A percentile compares a stretch with the other conserved stretches of the same genome.
These are phyloP conservation scores for Deilephila porcellus DNA, from an alignment of 2,888 invertebrate genomes.

Conservation along the genomic window DNA sequence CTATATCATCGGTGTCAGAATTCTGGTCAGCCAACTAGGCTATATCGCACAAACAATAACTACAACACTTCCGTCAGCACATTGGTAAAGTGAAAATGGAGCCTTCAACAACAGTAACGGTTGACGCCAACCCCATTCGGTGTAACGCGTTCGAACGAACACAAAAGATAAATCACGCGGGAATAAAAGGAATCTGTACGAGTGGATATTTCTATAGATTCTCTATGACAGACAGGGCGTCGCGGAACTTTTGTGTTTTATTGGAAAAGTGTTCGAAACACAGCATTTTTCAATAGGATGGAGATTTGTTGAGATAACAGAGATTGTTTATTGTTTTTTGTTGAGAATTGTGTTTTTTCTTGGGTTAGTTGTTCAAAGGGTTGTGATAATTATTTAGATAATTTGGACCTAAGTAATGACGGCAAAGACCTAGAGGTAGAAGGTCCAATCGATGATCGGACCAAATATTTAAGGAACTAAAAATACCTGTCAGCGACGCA, in stretches of 20 bases:
- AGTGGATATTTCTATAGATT: slow-evolving; percentile 41
- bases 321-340: slow-evolving; percentile 20
- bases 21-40: neutral
- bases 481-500: no score
- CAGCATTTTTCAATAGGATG: slow-evolving; percentile 42
- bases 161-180: slow-evolving; percentile 52
- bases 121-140: slow-evolving; percentile 36
- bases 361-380: neutral
- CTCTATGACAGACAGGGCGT: slow-evolving; percentile 54
- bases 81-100: slow-evolving; percentile 6
- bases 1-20: no score
- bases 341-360: neutral
- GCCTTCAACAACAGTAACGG: slow-evolving; percentile 36
- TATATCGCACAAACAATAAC: neutral
- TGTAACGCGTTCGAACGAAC: slow-evolving; percentile 40
- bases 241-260: slow-evolving; percentile 57
- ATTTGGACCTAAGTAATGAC: no score
- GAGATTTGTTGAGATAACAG: slow-evolving; percentile 23
- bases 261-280: slow-evolving; percentile 46
- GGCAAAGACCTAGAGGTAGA: no score
- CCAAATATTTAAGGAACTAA: no score
- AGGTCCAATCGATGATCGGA: no score
- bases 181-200: slow-evolving; percentile 48
- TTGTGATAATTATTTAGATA: neutral
- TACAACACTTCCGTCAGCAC: neutral